Evolutionary conservation across 2,797 vertebrate genomes (phyloP).

Genomic region (Platalea minor): DNA sequence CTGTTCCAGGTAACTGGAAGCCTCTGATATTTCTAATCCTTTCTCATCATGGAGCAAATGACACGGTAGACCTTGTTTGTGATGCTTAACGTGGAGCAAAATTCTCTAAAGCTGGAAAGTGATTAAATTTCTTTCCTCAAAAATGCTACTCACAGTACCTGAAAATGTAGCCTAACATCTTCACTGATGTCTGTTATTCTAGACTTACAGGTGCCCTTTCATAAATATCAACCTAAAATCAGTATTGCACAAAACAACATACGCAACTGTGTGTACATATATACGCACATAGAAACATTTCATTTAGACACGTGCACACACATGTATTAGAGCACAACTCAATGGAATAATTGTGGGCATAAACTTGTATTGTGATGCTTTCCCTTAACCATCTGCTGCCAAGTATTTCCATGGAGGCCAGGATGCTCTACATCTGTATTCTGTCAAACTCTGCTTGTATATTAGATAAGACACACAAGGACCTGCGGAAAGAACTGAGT

Average conservation of each 20-base stretch:
- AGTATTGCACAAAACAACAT: background rate
- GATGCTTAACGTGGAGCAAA: background rate
- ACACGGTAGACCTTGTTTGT: background rate
- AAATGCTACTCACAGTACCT: background rate
- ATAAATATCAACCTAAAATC: background rate
- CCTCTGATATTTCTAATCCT: background rate
- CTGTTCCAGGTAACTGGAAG: background rate
- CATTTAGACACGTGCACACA: background rate
- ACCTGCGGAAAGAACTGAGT: background rate
- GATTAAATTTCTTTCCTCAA: background rate
- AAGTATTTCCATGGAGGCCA: background rate
- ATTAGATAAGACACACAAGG: background rate
- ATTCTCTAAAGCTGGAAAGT: background rate
- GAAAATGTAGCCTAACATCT: background rate
- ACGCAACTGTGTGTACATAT: fast-evolving
- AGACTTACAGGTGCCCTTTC: background rate
- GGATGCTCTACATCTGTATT: background rate
- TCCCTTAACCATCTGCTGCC: background rate
- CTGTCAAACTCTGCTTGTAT: background rate
- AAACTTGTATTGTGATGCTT: background rate
- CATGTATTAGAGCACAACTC: background rate
- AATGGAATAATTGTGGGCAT: background rate
- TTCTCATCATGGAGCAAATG: background rate
- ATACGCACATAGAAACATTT: fast-evolving
- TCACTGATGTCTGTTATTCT: background rate